phyloP scores from a whole-genome alignment of 2,797 vertebrate species.

The Podarcis siculus region DNA sequence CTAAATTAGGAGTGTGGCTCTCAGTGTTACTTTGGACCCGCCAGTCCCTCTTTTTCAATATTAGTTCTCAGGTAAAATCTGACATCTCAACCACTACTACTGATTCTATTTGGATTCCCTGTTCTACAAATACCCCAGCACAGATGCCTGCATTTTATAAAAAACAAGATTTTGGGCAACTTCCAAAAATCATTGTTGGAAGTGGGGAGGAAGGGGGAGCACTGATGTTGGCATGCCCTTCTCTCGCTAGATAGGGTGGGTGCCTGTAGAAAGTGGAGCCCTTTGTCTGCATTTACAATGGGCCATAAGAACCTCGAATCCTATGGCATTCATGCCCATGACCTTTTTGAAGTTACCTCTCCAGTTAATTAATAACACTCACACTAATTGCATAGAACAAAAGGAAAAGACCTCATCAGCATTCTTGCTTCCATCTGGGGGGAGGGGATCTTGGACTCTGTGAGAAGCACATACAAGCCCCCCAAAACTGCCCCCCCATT shows the following conservation, averaged over 20 bases:
- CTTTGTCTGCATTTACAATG: not conserved
- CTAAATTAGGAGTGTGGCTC: not conserved
- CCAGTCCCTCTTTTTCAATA: not conserved
- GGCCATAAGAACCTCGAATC: not conserved
- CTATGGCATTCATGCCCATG: not conserved
- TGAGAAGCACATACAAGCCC: slow-evolving; percentile 4
- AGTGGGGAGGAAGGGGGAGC: not conserved
- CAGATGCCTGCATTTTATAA: not conserved
- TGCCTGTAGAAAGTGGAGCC: slow-evolving; percentile 15
- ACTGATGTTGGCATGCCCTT: not conserved
- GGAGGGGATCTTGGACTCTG: slow-evolving; percentile 24
- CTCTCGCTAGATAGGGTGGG: not conserved
- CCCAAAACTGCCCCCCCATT: slow-evolving; percentile 17
- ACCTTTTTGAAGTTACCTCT: not conserved
- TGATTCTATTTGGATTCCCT: not conserved
- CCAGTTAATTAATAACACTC: slow-evolving; percentile 56
- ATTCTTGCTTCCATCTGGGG: slow-evolving; percentile 41
- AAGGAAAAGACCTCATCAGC: slow-evolving; percentile 52
- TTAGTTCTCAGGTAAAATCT: not conserved
- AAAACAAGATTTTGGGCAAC: too few species aligned
- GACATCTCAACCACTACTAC: not conserved
- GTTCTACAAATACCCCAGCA: not conserved
- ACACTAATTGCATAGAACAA: slow-evolving; percentile 54
- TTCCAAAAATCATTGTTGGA: too few species aligned
- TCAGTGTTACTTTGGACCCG: not conserved